phyloP scores from a whole-genome alignment of 2,888 invertebrate species.

The Molorchus minor region DNA sequence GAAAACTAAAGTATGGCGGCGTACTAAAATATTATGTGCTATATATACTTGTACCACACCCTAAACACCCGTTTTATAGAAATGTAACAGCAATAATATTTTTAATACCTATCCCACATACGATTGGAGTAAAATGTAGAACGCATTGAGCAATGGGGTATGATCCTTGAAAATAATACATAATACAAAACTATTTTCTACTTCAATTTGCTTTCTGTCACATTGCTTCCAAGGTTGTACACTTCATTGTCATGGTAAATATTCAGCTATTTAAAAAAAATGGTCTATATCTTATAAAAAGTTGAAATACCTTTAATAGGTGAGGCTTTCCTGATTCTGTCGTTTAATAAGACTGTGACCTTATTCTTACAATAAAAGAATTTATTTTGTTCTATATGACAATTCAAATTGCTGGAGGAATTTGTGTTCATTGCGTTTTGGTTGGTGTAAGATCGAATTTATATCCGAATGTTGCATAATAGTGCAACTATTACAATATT shows the following conservation, averaged over 20 bases:
- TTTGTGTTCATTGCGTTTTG: slow-evolving; percentile 1
- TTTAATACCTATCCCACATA: slow-evolving; percentile 61
- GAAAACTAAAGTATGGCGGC: slow-evolving; percentile 35
- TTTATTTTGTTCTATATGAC: slow-evolving; percentile 27
- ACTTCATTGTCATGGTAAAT: slow-evolving; percentile 62
- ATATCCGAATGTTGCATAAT: no score
- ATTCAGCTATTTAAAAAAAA: slow-evolving; percentile 56
- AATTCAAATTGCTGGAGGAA: slow-evolving; percentile 9
- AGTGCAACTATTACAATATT: no score
- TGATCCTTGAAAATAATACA: slow-evolving; percentile 20
- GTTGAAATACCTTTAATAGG: slow-evolving; percentile 59
- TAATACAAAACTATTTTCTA: slow-evolving; percentile 44
- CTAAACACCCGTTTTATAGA: slow-evolving; percentile 55
- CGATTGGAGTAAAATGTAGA: slow-evolving; percentile 54
- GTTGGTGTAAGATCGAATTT: not conserved
- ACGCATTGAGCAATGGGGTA: slow-evolving; percentile 40
- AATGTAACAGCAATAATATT: slow-evolving; percentile 58
- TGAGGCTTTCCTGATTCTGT: slow-evolving; percentile 61
- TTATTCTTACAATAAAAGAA: slow-evolving; percentile 44
- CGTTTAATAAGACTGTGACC: slow-evolving; percentile 55
- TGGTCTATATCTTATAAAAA: slow-evolving; percentile 52
- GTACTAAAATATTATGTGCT: slow-evolving; percentile 35
- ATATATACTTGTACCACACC: slow-evolving; percentile 60
- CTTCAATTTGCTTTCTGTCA: slow-evolving; percentile 53
- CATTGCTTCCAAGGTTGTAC: slow-evolving; percentile 58